Conservation (phyloP, 2,797 vertebrate species). For the Emys orbicularis region DNA sequence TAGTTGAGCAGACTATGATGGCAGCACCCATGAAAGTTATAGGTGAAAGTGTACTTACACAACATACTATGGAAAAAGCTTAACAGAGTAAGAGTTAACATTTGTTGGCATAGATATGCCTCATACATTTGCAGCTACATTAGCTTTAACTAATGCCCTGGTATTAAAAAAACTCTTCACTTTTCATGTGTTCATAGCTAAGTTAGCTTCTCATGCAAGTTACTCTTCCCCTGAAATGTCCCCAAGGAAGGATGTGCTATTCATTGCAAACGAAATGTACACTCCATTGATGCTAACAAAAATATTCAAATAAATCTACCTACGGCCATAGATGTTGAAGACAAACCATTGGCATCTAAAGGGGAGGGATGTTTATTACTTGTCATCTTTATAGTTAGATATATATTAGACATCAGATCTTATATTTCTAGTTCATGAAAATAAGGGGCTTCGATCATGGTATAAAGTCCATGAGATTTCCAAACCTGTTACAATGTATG, state of each 20-base stretch:
- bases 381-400: background rate
- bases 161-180: background rate
- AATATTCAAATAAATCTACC: background rate
- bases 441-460: background rate
- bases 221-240: background rate
- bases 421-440: background rate
- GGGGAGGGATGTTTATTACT: background rate
- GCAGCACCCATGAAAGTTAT: background rate
- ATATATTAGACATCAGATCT: background rate
- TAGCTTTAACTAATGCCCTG: background rate
- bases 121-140: background rate
- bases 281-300: background rate
- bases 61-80: fast-evolving
- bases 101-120: background rate
- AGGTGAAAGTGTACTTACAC: background rate
- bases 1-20: background rate
- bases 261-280: background rate
- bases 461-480: background rate
- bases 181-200: background rate
- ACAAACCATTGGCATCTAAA: background rate
- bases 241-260: background rate
- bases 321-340: background rate
- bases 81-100: background rate
- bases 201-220: background rate
- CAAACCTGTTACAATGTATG: background rate